Percentiles rank a stretch among this genome's conserved stretches.
These are phyloP conservation scores for Alethe castanea DNA, from an alignment of 2,113 vertebrate genomes.

Conservation along the genomic window DNA sequence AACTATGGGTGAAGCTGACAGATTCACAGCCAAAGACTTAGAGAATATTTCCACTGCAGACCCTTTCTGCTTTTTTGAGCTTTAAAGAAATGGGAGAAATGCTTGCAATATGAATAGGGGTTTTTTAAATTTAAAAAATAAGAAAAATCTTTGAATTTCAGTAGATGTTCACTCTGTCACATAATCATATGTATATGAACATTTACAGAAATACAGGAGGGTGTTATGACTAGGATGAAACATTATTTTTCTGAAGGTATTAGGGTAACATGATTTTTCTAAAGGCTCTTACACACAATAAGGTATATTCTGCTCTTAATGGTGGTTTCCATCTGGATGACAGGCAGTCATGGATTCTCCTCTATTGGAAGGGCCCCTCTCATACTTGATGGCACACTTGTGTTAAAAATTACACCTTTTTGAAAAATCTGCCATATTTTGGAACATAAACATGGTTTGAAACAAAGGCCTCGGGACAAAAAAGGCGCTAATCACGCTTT, in stretches of 20 bases:
- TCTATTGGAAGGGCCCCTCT: neutral
- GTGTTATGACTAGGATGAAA: neutral
- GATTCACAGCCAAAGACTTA: neutral
- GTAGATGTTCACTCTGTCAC: accelerated
- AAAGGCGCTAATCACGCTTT: neutral
- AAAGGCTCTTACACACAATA: neutral
- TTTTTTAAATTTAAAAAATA: neutral
- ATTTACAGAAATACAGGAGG: neutral
- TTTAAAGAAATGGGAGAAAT: neutral
- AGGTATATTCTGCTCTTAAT: neutral
- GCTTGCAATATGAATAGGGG: accelerated
- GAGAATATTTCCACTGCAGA: neutral
- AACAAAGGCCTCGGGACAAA: neutral
- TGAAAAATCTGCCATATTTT: neutral
- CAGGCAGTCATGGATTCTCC: neutral
- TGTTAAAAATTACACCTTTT: neutral
- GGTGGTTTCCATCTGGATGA: neutral
- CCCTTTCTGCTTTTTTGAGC: neutral
- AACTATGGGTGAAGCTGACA: neutral
- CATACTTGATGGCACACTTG: neutral
- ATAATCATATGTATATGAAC: neutral
- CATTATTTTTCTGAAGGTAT: neutral
- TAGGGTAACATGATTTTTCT: neutral
- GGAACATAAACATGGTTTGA: neutral
- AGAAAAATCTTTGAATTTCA: neutral